These are phyloP conservation scores for Pogonophryne albipinna DNA, from an alignment of 2,797 vertebrate genomes.

Conservation along the genomic window DNA sequence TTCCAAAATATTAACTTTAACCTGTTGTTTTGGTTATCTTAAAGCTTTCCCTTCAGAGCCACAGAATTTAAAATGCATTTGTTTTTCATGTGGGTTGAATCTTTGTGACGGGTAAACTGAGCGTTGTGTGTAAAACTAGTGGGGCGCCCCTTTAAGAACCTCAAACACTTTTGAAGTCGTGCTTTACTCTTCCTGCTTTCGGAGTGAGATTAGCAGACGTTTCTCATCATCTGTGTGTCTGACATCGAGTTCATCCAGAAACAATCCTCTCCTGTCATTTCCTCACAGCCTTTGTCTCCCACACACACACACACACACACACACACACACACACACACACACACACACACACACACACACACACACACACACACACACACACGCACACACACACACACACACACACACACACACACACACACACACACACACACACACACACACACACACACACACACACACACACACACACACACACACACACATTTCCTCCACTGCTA, in stretches of 20 bases:
- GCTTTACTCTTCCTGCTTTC: conserved; percentile 1
- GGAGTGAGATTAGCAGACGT: conserved; percentile 48
- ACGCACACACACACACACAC: too few species aligned
- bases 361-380: neutral
- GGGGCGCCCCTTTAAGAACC: neutral
- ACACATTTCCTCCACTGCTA: neutral
- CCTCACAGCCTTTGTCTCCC: conserved; percentile 19
- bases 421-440: too few species aligned
- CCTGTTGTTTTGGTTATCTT: too few species aligned
- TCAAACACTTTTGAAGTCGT: conserved; percentile 18
- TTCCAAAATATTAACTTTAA: too few species aligned
- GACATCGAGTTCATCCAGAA: conserved; percentile 34
- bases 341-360: conserved; percentile 1
- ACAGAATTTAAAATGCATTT: neutral
- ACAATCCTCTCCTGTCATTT: conserved; percentile 29
- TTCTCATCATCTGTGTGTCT: conserved; percentile 34
- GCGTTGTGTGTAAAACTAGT: neutral
- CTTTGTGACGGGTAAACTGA: neutral
- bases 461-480: neutral
- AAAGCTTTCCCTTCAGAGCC: neutral
- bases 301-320: conserved; percentile 3
- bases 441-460: too few species aligned
- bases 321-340: neutral
- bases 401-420: too few species aligned
- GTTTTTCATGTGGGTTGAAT: neutral